Evolutionary conservation across 2,113 vertebrate species (phyloP).

Genomic region (Campylorhamphus procurvoides): DNA sequence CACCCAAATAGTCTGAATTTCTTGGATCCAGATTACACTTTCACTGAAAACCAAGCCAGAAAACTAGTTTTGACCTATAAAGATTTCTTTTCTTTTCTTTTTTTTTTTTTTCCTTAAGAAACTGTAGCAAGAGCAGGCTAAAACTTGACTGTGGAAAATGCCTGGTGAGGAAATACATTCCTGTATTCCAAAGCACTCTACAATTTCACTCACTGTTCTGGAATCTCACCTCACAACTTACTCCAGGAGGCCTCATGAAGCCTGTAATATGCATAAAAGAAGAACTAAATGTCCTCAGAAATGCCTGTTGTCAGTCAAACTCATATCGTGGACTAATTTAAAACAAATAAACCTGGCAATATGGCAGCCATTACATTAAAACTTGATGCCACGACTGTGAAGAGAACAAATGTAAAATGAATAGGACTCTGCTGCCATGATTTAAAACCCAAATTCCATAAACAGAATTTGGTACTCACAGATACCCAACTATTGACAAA

Average conservation of each 20-base stretch:
- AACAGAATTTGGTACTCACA: neutral
- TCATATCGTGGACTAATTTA: neutral
- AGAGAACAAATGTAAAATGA: neutral
- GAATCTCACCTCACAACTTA: constrained; percentile 9
- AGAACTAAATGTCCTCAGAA: neutral
- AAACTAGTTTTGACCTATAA: neutral
- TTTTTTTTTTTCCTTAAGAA: neutral
- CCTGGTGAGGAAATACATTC: constrained; percentile 42
- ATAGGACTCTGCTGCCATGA: neutral
- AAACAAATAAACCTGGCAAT: neutral
- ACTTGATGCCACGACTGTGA: fast-evolving
- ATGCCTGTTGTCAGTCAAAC: neutral
- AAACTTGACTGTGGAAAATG: constrained; percentile 41
- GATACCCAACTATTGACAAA: neutral
- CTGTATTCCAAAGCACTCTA: constrained; percentile 12
- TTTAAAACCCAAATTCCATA: neutral
- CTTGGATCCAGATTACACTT: neutral
- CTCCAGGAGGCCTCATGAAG: neutral
- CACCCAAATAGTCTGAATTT: neutral
- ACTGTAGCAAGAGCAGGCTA: constrained; percentile 17
- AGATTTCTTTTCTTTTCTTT: neutral
- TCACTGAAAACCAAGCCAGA: neutral
- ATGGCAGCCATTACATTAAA: neutral
- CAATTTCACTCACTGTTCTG: constrained; percentile 9
- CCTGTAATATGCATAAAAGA: neutral